Percentiles rank a stretch among this genome's conserved stretches.
These are phyloP conservation scores for Holacanthella duospinosa DNA, from an alignment of 2,888 invertebrate species.

Conservation along the genomic window DNA sequence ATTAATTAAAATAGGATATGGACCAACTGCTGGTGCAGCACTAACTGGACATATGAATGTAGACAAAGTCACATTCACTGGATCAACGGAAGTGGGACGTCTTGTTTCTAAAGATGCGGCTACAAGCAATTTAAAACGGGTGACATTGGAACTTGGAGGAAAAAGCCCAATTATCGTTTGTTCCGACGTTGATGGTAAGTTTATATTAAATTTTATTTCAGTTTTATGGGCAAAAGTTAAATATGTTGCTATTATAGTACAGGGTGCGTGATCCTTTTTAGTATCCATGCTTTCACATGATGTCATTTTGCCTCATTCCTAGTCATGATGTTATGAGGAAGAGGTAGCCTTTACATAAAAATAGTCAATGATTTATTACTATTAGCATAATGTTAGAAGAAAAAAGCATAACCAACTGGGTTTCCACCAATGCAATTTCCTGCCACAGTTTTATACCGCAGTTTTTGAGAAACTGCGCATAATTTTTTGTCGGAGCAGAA, in stretches of 20 bases:
- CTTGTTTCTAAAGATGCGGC: constrained; percentile 55
- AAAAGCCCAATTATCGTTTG: constrained; percentile 79
- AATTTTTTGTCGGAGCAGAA: too few species aligned
- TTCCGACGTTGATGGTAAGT: constrained; percentile 65
- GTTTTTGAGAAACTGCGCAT: too few species aligned
- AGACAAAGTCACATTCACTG: constrained; percentile 69
- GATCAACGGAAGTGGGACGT: constrained; percentile 56
- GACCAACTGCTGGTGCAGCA: constrained; percentile 61
- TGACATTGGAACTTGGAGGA: constrained; percentile 76
- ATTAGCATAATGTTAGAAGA: too few species aligned
- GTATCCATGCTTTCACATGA: not conserved
- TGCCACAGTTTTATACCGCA: too few species aligned
- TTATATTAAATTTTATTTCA: not conserved
- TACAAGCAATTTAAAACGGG: constrained; percentile 65
- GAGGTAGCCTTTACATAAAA: too few species aligned
- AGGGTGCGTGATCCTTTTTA: not conserved
- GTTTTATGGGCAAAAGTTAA: too few species aligned
- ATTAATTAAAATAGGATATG: constrained; percentile 50
- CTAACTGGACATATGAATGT: constrained; percentile 58
- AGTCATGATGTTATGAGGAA: too few species aligned
- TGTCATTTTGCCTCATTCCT: too few species aligned
- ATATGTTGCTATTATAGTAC: too few species aligned
- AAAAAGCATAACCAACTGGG: too few species aligned
- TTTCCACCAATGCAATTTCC: too few species aligned
- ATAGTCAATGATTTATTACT: too few species aligned